These are phyloP conservation scores for Chloropsis hardwickii DNA, from an alignment of 2,113 vertebrate species.

Conservation along the genomic window DNA sequence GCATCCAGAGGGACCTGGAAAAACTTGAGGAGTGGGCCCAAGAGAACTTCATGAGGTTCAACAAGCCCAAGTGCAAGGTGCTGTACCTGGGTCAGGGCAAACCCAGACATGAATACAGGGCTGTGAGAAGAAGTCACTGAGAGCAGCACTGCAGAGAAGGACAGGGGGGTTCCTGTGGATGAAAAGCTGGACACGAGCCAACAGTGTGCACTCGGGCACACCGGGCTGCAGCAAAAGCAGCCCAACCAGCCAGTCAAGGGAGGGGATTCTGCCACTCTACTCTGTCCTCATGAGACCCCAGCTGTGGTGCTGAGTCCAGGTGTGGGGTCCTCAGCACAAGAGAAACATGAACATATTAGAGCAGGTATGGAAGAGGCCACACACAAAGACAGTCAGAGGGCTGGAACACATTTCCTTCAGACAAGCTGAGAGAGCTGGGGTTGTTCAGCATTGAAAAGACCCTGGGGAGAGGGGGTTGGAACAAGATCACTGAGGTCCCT, in stretches of 20 bases:
- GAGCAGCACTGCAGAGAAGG: neutral
- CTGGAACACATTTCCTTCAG: neutral
- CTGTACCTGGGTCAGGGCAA: neutral
- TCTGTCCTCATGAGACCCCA: neutral
- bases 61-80: neutral
- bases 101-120: neutral
- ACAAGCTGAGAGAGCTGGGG: neutral
- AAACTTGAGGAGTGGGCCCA: neutral
- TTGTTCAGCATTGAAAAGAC: neutral
- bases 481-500: neutral
- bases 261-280: neutral
- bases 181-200: neutral
- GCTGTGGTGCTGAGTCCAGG: neutral
- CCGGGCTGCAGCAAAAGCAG: neutral
- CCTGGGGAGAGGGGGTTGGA: neutral
- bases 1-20: neutral
- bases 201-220: neutral
- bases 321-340: neutral
- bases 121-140: neutral
- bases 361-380: neutral
- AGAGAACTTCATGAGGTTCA: neutral
- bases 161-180: neutral
- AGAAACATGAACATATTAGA: accelerated
- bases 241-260: accelerated
- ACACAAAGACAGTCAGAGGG: neutral